A percentile compares a stretch with the other conserved stretches of the same genome.
phyloP scores from a whole-genome alignment of 2,113 vertebrate genomes.

The Amblyornis subalaris region DNA sequence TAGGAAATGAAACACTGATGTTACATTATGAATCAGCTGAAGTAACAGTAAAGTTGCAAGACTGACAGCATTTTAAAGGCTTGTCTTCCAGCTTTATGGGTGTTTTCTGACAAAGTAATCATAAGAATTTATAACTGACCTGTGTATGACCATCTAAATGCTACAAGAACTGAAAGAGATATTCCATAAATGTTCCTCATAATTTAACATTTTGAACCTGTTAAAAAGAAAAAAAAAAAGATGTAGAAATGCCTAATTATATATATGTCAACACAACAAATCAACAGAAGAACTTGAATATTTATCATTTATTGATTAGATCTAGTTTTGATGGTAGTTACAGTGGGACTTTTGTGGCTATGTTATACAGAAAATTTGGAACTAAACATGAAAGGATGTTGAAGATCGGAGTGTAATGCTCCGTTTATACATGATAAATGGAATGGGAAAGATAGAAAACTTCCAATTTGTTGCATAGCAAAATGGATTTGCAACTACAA shows the following conservation, averaged over 20 bases:
- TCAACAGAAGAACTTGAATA: background rate
- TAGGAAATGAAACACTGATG: background rate
- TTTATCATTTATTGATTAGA: background rate
- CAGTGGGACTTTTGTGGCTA: background rate
- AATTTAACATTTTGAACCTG: background rate
- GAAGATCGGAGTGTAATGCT: background rate
- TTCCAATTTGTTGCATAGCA: background rate
- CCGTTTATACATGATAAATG: rapidly evolving
- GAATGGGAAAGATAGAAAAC: background rate
- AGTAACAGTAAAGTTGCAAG: background rate
- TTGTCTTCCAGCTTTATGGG: background rate
- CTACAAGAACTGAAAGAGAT: background rate
- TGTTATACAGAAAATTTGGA: background rate
- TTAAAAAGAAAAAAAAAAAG: background rate
- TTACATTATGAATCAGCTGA: background rate
- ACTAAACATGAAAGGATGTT: background rate
- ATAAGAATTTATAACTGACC: slow-evolving; percentile 12
- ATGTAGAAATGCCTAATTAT: background rate
- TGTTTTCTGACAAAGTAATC: slow-evolving; percentile 16
- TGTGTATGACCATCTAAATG: background rate
- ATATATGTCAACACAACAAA: background rate
- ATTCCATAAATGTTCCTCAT: background rate
- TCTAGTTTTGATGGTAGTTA: background rate
- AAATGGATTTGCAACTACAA: background rate
- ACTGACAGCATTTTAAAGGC: background rate